Conservation (phyloP, 2,888 invertebrate species). For the Agriopis marginaria region DNA sequence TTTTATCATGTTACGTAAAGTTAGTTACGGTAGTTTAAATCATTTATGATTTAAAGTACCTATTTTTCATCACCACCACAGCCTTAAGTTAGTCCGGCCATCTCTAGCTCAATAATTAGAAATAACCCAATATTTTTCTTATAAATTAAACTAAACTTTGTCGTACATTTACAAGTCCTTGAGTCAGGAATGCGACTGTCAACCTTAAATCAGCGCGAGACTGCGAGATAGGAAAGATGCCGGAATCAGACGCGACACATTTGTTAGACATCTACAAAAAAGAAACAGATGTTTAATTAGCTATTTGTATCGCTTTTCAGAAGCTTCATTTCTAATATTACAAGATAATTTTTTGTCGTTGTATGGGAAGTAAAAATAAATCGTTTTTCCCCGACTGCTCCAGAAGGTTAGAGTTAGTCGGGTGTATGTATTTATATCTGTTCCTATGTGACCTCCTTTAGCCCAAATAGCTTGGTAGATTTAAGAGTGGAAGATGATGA, state of each 20-base stretch:
- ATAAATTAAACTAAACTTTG: not conserved
- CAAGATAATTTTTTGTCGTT: not conserved
- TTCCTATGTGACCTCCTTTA: too few relatives aligned
- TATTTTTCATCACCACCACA: not conserved
- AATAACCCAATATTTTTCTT: not conserved
- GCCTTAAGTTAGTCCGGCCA: not conserved
- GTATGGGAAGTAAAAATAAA: not conserved
- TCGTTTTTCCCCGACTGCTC: too few relatives aligned
- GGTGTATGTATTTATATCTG: too few relatives aligned
- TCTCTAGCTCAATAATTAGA: not conserved
- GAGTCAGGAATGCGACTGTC: conserved; percentile 25
- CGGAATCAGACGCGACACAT: conserved; percentile 16
- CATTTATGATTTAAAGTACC: too few relatives aligned
- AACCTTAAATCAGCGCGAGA: conserved; percentile 13
- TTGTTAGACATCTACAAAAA: conserved; percentile 8
- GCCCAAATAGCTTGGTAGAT: too few relatives aligned
- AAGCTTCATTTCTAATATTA: not conserved
- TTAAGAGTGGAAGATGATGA: too few relatives aligned
- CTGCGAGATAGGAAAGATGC: conserved; percentile 10
- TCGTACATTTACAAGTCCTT: conserved; percentile 22
- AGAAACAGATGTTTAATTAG: conserved; percentile 18
- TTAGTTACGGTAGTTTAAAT: too few relatives aligned
- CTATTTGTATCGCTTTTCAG: conserved; percentile 9
- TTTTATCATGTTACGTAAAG: too few relatives aligned
- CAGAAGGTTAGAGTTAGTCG: too few relatives aligned